phyloP scores from a whole-genome alignment of 92 coral and sea anemone species.

The Siderastrea siderea region DNA sequence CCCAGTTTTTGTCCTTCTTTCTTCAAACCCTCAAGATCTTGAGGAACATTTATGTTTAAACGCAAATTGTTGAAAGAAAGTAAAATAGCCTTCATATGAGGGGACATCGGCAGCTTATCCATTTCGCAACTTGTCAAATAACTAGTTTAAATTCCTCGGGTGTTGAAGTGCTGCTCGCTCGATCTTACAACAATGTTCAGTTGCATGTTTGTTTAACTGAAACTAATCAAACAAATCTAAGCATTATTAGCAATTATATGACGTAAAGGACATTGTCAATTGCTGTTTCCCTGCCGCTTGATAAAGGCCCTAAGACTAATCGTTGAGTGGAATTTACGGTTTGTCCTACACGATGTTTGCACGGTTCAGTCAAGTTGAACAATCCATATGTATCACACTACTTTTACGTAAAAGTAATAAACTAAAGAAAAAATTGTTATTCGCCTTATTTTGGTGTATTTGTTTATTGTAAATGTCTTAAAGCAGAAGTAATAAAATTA shows the following conservation, averaged over 20 bases:
- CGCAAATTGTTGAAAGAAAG: conserved; percentile 8
- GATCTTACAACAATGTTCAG: neutral
- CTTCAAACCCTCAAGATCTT: neutral
- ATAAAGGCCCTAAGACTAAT: no score
- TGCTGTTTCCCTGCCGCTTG: no score
- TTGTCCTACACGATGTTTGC: no score
- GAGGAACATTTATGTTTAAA: neutral
- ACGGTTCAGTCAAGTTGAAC: no score
- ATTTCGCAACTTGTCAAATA: neutral
- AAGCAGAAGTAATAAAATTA: conserved; percentile 5
- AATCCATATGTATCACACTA: no score
- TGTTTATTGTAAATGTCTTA: neutral
- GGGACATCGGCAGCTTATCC: conserved; percentile 30
- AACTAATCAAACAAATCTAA: neutral
- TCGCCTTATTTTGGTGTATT: neutral
- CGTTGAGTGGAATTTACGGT: no score
- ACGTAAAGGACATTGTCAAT: no score
- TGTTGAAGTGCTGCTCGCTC: neutral
- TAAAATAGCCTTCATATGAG: conserved; percentile 25
- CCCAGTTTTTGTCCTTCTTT: neutral
- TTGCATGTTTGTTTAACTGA: neutral
- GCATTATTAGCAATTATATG: neutral
- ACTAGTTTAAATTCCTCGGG: conserved; percentile 1
- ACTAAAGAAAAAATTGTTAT: neutral
- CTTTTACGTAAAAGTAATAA: neutral